These are phyloP conservation scores for Holothuria scabra DNA, from an alignment of 53 echinoderm and acorn worm species.

Conservation along the genomic window DNA sequence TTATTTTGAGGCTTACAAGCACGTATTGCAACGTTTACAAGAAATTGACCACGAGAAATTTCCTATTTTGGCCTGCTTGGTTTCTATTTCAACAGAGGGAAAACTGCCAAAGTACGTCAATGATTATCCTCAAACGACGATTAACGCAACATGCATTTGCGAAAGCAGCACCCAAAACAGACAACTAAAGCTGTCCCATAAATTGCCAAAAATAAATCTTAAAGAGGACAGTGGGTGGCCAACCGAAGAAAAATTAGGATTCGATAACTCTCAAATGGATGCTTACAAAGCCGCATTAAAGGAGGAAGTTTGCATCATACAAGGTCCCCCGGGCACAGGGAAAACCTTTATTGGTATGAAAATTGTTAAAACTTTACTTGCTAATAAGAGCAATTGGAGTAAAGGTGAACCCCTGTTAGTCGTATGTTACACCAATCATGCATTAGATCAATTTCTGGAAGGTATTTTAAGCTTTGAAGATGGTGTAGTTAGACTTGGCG, in stretches of 20 bases:
- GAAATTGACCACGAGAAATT: conserved; percentile 50
- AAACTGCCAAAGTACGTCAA: conserved; percentile 46
- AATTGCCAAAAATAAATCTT: not conserved
- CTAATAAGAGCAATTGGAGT: conserved; percentile 27
- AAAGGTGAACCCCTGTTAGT: conserved; percentile 62
- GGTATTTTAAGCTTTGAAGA: conserved; percentile 67
- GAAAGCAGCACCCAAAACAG: too few species aligned
- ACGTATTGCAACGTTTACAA: conserved; percentile 70
- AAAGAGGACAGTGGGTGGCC: conserved; percentile 63
- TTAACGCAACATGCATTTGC: not conserved
- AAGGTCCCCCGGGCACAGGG: conserved; percentile 90
- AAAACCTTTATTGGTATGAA: conserved; percentile 83
- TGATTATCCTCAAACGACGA: conserved; percentile 27
- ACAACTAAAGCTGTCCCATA: too few species aligned
- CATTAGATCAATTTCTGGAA: conserved; percentile 94
- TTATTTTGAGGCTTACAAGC: conserved; percentile 86
- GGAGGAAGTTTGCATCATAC: conserved; percentile 73
- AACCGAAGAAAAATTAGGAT: conserved; percentile 8
- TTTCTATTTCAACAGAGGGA: conserved; percentile 34
- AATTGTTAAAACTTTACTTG: conserved; percentile 68
- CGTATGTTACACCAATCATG: conserved; percentile 84
- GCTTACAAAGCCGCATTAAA: conserved; percentile 75
- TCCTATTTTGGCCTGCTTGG: conserved; percentile 69
- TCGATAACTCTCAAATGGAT: conserved; percentile 77
- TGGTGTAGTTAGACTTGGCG: conserved; percentile 63